Evolutionary conservation across 2,888 invertebrate species (phyloP).

Genomic region (Amblyjoppa fuscipennis): DNA sequence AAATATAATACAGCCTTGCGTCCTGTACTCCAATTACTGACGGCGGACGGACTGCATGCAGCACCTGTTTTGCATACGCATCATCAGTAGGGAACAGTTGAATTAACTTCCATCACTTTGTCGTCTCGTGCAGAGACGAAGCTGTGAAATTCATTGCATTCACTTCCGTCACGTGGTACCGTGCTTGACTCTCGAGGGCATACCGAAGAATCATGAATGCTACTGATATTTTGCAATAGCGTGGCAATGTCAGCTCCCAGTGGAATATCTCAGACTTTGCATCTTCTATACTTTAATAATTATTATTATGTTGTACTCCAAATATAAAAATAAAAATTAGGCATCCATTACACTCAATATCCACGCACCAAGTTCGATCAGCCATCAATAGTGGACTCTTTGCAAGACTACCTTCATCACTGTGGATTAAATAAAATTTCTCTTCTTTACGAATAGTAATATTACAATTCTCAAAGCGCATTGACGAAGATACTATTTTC

Average conservation of each 20-base stretch:
- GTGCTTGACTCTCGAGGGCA: not conserved
- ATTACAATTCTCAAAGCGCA: too few relatives aligned
- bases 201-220: not conserved
- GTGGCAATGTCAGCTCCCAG: not conserved
- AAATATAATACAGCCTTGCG: constrained; percentile 82
- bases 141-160: constrained; percentile 63
- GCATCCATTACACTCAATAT: too few relatives aligned
- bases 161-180: constrained; percentile 49
- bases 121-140: constrained; percentile 63
- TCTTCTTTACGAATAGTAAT: too few relatives aligned
- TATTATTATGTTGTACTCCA: not conserved
- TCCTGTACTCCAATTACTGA: constrained; percentile 82
- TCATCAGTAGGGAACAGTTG: constrained; percentile 79
- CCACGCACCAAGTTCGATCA: too few relatives aligned
- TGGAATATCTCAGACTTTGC: not conserved
- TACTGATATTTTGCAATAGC: not conserved
- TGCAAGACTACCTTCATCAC: too few relatives aligned
- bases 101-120: constrained; percentile 76
- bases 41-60: constrained; percentile 70
- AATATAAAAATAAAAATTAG: not conserved
- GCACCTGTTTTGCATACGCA: constrained; percentile 83
- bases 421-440: too few relatives aligned
- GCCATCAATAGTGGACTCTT: too few relatives aligned
- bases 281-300: too few relatives aligned
- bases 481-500: too few relatives aligned